Conservation (phyloP, 37 sponge, comb jelly and placozoan genomes). For the Eunapius fragilis region DNA sequence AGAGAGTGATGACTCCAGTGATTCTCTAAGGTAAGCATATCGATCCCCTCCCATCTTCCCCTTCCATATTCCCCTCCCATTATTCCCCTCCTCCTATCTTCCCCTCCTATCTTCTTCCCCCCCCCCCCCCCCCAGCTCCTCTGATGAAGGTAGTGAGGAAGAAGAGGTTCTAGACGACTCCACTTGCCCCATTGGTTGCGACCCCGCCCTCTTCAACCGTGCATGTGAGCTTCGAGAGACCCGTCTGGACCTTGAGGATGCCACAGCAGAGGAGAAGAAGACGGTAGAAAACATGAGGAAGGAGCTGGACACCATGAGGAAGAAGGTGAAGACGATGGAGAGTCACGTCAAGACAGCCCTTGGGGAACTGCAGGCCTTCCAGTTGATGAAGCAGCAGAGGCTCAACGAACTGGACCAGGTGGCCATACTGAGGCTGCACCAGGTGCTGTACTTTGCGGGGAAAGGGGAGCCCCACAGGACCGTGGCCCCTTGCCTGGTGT, state of each 20-base stretch:
- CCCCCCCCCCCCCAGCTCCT: conserved; percentile 14
- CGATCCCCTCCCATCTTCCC: neutral
- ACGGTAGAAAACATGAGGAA: conserved; percentile 71
- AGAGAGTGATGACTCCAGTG: conserved; percentile 58
- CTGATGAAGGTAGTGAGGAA: conserved; percentile 63
- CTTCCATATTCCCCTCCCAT: neutral
- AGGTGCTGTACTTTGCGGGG: conserved; percentile 65
- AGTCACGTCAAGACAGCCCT: conserved; percentile 86
- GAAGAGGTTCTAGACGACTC: conserved; percentile 87
- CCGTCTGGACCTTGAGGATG: conserved; percentile 90
- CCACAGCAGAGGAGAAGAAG: conserved; percentile 86
- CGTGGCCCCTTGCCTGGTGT: conserved; percentile 77
- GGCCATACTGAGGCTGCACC: conserved; percentile 84
- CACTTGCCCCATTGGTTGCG: conserved; percentile 93
- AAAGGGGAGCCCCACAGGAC: conserved; percentile 60
- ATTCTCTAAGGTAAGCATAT: conserved; percentile 1
- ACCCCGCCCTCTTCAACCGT: conserved; percentile 75
- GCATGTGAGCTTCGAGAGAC: conserved; percentile 82
- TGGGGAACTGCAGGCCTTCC: conserved; percentile 79
- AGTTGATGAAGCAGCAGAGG: conserved; percentile 95
- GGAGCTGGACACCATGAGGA: conserved; percentile 86
- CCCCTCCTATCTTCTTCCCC: neutral
- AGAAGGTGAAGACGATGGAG: conserved; percentile 94
- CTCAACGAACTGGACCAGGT: conserved; percentile 94
- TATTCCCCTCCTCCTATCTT: neutral